phyloP scores from a whole-genome alignment of 2,888 invertebrate species.

The Drosophila emarginata region DNA sequence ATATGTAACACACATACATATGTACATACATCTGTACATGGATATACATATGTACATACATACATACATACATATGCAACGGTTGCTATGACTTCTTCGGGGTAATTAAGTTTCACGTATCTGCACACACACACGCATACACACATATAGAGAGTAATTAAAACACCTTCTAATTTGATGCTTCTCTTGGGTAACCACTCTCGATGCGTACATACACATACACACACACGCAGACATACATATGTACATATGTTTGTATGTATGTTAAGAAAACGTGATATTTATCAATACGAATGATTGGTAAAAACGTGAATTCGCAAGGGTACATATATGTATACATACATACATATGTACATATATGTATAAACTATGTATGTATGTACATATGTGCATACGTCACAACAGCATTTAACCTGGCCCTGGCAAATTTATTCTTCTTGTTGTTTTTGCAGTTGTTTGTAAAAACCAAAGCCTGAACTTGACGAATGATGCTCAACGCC shows the following conservation, averaged over 20 bases:
- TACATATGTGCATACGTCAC: background rate
- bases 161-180: too few relatives aligned
- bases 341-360: background rate
- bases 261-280: background rate
- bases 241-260: too few relatives aligned
- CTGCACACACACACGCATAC: too few relatives aligned
- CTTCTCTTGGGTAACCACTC: too few relatives aligned
- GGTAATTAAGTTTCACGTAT: too few relatives aligned
- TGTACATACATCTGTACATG: too few relatives aligned
- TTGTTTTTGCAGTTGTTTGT: conserved; percentile 17
- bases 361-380: background rate
- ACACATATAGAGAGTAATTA: too few relatives aligned
- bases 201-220: too few relatives aligned
- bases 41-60: too few relatives aligned
- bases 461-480: conserved; percentile 57
- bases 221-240: background rate
- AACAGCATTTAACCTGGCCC: background rate
- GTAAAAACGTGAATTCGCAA: background rate
- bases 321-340: background rate
- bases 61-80: too few relatives aligned
- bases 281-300: background rate
- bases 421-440: background rate
- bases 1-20: too few relatives aligned
- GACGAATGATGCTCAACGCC: conserved; percentile 49
- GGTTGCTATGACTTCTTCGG: too few relatives aligned